Conservation (phyloP, 2,113 vertebrate genomes). For the Corvus moneduloides region DNA sequence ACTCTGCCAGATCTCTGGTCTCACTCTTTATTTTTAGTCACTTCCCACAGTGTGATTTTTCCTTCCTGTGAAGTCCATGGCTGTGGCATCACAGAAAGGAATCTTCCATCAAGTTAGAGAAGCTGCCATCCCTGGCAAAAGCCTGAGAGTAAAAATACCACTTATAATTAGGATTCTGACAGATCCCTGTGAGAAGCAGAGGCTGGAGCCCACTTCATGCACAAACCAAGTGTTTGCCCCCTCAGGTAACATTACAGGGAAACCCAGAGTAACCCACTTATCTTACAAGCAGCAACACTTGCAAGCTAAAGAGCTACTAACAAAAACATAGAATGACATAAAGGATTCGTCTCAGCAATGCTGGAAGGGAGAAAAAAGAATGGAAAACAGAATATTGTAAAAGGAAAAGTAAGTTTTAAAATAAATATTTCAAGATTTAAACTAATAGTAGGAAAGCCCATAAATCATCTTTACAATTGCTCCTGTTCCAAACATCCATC, state of each 20-base stretch:
- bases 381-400: neutral
- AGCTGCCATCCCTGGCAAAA: neutral
- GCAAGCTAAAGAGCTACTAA: conserved; percentile 5
- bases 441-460: conserved; percentile 6
- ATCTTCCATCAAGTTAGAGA: neutral
- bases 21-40: neutral
- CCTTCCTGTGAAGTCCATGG: neutral
- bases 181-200: neutral
- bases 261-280: neutral
- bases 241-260: neutral
- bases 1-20: neutral
- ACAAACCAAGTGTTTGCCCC: neutral
- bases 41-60: neutral
- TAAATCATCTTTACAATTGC: neutral
- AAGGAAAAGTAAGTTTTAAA: conserved; percentile 15
- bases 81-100: neutral
- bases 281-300: neutral
- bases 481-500: neutral
- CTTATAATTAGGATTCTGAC: neutral
- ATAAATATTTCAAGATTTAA: conserved; percentile 44
- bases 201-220: neutral
- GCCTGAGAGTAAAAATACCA: neutral
- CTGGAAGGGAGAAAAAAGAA: neutral
- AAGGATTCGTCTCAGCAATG: neutral
- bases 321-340: neutral